These are phyloP conservation scores for Sebastes aleutianus DNA, from an alignment of 2,797 vertebrate genomes.

Conservation along the genomic window DNA sequence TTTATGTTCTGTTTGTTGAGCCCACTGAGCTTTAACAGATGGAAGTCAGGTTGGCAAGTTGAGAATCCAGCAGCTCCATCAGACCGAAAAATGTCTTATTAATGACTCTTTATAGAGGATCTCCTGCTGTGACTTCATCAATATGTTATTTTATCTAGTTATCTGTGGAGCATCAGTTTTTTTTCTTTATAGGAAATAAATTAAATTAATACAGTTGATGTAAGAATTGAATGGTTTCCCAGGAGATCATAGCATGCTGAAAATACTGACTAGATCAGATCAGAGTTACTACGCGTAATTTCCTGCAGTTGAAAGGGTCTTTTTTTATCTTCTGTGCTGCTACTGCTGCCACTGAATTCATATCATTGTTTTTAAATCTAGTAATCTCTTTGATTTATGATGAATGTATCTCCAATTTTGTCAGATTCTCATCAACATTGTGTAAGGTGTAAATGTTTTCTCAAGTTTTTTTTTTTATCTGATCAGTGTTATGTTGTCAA, in stretches of 20 bases:
- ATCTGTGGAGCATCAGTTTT: not conserved
- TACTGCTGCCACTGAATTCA: not conserved
- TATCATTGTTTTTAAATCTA: not conserved
- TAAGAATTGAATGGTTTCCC: conserved; percentile 1
- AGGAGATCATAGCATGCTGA: conserved; percentile 7
- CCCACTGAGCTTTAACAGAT: conserved; percentile 14
- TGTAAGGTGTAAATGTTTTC: conserved; percentile 14
- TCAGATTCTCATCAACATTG: not conserved
- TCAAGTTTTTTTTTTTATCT: not conserved
- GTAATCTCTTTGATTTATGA: conserved; percentile 8
- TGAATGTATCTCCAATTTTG: not conserved
- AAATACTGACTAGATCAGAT: conserved; percentile 27
- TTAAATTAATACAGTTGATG: not conserved
- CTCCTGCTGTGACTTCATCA: conserved; percentile 1
- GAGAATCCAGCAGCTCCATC: conserved; percentile 17
- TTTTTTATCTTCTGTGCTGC: not conserved
- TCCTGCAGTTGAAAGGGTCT: not conserved
- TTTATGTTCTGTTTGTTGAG: conserved; percentile 39
- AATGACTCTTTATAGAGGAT: not conserved
- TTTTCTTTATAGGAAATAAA: not conserved
- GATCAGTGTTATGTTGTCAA: conserved; percentile 4
- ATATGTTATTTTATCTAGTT: conserved; percentile 16
- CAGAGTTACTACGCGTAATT: not conserved
- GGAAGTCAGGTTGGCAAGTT: not conserved
- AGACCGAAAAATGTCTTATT: not conserved